Percentiles rank a stretch among this genome's conserved stretches.
Evolutionary conservation across 2,797 vertebrate species (phyloP).

Genomic region (Lophotriccus pileatus): DNA sequence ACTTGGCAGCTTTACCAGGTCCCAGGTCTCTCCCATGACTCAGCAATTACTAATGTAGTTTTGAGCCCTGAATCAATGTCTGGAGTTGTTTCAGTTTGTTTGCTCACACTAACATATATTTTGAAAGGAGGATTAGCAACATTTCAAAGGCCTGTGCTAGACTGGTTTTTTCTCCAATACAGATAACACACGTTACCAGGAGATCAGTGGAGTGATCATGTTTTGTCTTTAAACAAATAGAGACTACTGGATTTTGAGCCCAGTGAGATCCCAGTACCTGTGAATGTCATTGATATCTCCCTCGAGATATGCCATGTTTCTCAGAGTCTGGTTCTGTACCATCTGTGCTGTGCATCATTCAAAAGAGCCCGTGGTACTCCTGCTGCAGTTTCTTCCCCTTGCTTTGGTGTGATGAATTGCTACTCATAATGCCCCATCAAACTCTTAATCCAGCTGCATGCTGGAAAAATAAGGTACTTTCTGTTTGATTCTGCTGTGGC

Average conservation of each 20-base stretch:
- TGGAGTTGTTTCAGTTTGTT: background rate
- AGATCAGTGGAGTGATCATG: background rate
- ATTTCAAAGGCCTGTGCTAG: background rate
- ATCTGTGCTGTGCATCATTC: background rate
- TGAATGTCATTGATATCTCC: background rate
- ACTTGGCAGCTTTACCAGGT: background rate
- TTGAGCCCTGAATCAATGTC: background rate
- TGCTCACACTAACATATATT: background rate
- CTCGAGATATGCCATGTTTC: fast-evolving
- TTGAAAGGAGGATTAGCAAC: background rate
- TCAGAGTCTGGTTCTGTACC: background rate
- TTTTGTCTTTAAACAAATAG: background rate
- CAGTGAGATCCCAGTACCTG: background rate
- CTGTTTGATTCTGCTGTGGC: background rate
- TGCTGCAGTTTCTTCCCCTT: background rate
- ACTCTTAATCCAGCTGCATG: background rate
- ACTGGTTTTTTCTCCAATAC: background rate
- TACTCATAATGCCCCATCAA: background rate
- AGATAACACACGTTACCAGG: background rate
- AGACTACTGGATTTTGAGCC: background rate
- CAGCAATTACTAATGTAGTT: background rate
- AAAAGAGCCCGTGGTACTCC: background rate
- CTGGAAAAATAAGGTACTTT: background rate
- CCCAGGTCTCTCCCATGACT: background rate
- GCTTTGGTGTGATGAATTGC: background rate